Conservation (phyloP, 2,797 vertebrate species). For the Echiichthys vipera region DNA sequence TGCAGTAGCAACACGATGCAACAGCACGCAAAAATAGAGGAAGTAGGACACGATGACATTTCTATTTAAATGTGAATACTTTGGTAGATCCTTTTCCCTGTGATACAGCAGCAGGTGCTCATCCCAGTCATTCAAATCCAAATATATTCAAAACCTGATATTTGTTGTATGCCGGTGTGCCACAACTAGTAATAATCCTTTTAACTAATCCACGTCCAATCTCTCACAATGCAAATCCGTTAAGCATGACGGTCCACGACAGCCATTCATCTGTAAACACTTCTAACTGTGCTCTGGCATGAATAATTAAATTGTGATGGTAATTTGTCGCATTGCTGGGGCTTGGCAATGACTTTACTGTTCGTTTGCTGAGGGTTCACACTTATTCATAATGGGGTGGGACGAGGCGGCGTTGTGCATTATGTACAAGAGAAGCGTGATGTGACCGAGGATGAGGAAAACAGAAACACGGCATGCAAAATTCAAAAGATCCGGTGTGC, state of each 20-base stretch:
- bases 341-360: constrained; percentile 60
- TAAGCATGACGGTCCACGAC: constrained; percentile 64
- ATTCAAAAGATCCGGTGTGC: constrained; percentile 12
- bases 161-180: constrained; percentile 51
- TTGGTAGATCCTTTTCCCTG: constrained; percentile 35
- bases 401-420: constrained; percentile 32
- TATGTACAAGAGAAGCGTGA: constrained; percentile 42
- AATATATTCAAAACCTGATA: constrained; percentile 55
- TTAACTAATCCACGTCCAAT: constrained; percentile 83
- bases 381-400: constrained; percentile 34
- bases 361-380: constrained; percentile 54
- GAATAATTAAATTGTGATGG: constrained; percentile 78
- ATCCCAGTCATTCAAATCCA: constrained; percentile 49
- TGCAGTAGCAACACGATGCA: constrained; percentile 33
- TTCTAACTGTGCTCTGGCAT: constrained; percentile 62
- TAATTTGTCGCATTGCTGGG: constrained; percentile 69
- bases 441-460: constrained; percentile 2
- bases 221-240: constrained; percentile 77
- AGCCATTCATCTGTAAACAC: constrained; percentile 68
- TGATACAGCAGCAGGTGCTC: constrained; percentile 31
- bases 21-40: constrained; percentile 43
- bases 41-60: constrained; percentile 55
- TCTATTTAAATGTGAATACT: constrained; percentile 48
- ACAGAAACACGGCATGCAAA: constrained; percentile 19
- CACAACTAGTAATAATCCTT: constrained; percentile 79